These are phyloP conservation scores for Oeneis ivallda DNA, from an alignment of 2,888 invertebrate genomes.

Conservation along the genomic window DNA sequence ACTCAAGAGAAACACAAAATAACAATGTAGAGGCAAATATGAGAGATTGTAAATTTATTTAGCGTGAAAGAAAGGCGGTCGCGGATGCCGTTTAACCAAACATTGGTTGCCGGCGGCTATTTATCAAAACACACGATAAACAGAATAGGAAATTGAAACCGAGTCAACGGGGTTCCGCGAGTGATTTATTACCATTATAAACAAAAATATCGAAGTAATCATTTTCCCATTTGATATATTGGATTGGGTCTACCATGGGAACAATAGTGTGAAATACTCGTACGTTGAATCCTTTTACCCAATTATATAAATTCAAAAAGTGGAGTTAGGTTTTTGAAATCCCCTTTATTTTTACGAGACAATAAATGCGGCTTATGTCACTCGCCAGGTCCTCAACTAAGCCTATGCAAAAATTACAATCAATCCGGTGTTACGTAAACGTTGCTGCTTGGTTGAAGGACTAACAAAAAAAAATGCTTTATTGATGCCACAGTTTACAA, in stretches of 20 bases:
- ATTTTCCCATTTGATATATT: conserved; percentile 72
- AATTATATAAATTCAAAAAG: background rate
- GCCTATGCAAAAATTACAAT: too few species aligned
- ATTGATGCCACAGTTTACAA: too few species aligned
- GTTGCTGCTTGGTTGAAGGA: too few species aligned
- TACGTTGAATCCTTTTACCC: background rate
- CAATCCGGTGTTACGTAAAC: too few species aligned
- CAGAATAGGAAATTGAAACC: conserved; percentile 79
- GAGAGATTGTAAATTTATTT: conserved; percentile 73
- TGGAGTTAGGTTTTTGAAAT: background rate
- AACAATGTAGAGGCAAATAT: conserved; percentile 71
- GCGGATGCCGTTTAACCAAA: conserved; percentile 63
- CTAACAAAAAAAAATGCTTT: too few species aligned
- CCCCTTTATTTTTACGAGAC: too few species aligned
- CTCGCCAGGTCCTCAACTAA: too few species aligned
- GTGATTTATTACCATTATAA: conserved; percentile 78
- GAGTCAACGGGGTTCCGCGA: conserved; percentile 71
- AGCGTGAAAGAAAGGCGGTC: conserved; percentile 66
- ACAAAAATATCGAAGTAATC: conserved; percentile 75
- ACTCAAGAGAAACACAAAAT: conserved; percentile 62
- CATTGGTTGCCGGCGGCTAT: conserved; percentile 66
- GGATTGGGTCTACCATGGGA: conserved; percentile 65
- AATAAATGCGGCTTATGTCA: too few species aligned
- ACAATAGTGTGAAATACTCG: conserved; percentile 31
- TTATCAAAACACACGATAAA: conserved; percentile 79